Evolutionary conservation across 1,140 invertebrate species (phyloP), one percentile per base, ranked within the genome.

Genomic region (Watersipora subatra): DNA sequence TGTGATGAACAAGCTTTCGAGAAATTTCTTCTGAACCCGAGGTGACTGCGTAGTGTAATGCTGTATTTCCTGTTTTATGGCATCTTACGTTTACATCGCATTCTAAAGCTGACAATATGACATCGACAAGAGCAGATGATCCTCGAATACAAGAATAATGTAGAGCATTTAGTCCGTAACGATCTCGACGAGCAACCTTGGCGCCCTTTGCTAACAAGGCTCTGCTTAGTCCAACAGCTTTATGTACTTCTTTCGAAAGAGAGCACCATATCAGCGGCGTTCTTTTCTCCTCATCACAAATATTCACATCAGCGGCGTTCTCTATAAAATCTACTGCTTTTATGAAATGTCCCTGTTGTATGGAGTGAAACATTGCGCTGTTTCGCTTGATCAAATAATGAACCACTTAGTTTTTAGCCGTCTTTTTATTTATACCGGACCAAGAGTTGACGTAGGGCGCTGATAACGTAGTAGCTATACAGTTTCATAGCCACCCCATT

Each of bases 61-160:
- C 70, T 0, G 75, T 75, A 65, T 77, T 77, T 2, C 76, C 76
- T 57, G 67, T 66, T 46, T 46, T 7, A 64, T 64, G 68, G 65
- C 76, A 74, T 20, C 29, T 34, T 58, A 72, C 65, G 26, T 69
- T 70, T 22, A 76, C 30, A 66, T 76, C 71, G 61, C 73, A 77
- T 63, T 77, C 76, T 17, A 74, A 64, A 1, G 76, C 72, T 28
- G 69, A 67, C 12, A 78, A 70, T 20, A 76, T 66, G 7, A 76
- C 65, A 29, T 64, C 64, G 2, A 71, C 66, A 57, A 78, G 62
- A 28, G 71, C 59, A 26, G 69, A 20, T 19, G 73, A 67, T 59
- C 70, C 70, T 28, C 73, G 75, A 1, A 77, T 72, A 62, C 71
- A 73, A 2, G 72, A 73, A 66, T 76, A 72, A 68, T 79, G 77